These are phyloP conservation scores for Vultur gryphus DNA, from an alignment of 2,797 vertebrate species.

Conservation along the genomic window DNA sequence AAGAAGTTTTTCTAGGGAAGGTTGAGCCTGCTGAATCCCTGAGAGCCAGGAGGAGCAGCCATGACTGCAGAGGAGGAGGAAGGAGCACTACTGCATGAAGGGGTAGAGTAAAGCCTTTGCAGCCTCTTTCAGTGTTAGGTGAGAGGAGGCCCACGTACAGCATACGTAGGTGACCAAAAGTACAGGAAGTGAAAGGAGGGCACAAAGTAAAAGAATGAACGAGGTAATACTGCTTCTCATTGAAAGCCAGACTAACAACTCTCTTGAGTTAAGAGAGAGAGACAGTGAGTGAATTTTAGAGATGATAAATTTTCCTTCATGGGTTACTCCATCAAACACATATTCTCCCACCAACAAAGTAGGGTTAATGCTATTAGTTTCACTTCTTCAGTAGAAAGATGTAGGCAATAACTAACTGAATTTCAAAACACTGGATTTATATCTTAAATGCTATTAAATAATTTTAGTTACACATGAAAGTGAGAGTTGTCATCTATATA, in stretches of 20 bases:
- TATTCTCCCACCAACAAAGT: not conserved
- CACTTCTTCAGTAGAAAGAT: not conserved
- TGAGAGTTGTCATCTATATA: not conserved
- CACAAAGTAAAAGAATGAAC: not conserved
- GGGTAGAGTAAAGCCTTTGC: not conserved
- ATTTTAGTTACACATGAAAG: not conserved
- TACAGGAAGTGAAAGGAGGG: not conserved
- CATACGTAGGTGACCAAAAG: not conserved
- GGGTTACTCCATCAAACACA: not conserved
- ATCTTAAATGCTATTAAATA: not conserved
- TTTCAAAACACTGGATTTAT: not conserved
- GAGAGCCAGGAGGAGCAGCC: not conserved
- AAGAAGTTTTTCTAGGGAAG: not conserved
- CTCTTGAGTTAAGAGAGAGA: not conserved
- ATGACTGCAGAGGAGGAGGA: not conserved
- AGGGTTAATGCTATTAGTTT: not conserved
- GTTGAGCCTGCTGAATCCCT: not conserved
- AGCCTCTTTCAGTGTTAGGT: not conserved
- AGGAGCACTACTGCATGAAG: not conserved
- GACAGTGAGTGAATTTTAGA: not conserved
- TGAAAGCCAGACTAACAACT: not conserved
- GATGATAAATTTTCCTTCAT: not conserved
- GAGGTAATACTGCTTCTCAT: not conserved
- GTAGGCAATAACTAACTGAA: not conserved
- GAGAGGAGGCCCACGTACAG: not conserved